These are phyloP conservation scores for Uloborus plumipes DNA, from an alignment of 2,888 invertebrate species.

Conservation along the genomic window DNA sequence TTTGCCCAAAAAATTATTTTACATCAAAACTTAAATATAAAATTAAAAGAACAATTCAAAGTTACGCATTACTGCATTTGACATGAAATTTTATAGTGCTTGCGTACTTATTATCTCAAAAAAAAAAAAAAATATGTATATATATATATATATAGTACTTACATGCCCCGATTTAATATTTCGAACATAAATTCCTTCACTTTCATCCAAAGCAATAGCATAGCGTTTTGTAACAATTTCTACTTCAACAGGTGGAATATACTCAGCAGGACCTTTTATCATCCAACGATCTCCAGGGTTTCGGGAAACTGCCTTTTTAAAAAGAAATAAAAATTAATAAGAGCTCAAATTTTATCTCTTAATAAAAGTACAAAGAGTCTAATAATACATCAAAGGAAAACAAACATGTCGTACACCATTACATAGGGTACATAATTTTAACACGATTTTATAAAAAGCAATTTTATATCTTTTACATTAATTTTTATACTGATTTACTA, in stretches of 20 bases:
- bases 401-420: not conserved
- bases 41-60: too few species aligned
- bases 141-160: slow-evolving; percentile 8
- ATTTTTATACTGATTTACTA: not conserved
- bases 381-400: not conserved
- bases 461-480: too few species aligned
- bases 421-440: not conserved
- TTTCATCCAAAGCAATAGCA: slow-evolving; percentile 74
- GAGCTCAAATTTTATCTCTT: too few species aligned
- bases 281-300: slow-evolving; percentile 74
- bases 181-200: slow-evolving; percentile 74
- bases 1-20: too few species aligned
- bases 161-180: slow-evolving; percentile 71
- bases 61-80: too few species aligned
- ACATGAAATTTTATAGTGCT: too few species aligned
- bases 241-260: slow-evolving; percentile 74
- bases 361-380: not conserved
- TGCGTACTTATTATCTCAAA: not conserved
- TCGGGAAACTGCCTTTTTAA: slow-evolving; percentile 68
- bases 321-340: slow-evolving; percentile 1
- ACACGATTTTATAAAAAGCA: too few species aligned
- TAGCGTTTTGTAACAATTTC: slow-evolving; percentile 72
- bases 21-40: too few species aligned
- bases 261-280: slow-evolving; percentile 74
- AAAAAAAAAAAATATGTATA: not conserved